phyloP scores from a whole-genome alignment of 2,113 vertebrate genomes.

The Colinus virginianus region DNA sequence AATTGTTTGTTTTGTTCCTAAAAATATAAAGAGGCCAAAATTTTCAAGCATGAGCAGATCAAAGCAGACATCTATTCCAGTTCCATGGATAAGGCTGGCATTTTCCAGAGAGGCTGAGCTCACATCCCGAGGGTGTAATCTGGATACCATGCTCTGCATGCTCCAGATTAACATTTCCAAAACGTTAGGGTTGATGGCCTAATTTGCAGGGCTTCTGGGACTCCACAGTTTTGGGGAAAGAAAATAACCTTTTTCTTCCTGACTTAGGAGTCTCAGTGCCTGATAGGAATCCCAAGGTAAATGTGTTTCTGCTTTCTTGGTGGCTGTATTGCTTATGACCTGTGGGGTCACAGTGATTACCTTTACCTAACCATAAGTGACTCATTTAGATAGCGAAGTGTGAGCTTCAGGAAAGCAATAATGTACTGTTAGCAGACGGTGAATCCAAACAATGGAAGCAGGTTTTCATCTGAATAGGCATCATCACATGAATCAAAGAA shows the following conservation, averaged over 20 bases:
- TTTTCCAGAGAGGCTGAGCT: neutral
- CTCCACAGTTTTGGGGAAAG: neutral
- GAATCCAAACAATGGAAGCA: neutral
- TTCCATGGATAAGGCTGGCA: neutral
- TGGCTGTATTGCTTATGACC: neutral
- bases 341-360: neutral
- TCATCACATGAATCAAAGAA: neutral
- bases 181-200: neutral
- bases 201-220: neutral
- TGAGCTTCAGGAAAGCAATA: neutral
- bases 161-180: neutral
- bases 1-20: slow-evolving; percentile 65
- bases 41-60: neutral
- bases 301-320: neutral
- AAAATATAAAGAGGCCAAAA: slow-evolving; percentile 34
- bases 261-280: neutral
- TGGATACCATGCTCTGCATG: neutral
- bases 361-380: neutral
- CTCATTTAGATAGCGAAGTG: neutral
- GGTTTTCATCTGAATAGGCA: neutral
- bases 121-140: neutral
- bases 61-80: slow-evolving; percentile 18
- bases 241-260: neutral
- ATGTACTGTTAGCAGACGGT: accelerated
- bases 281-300: neutral